Evolutionary conservation across 2,797 vertebrate genomes (phyloP).

Genomic region (Potorous gilbertii): DNA sequence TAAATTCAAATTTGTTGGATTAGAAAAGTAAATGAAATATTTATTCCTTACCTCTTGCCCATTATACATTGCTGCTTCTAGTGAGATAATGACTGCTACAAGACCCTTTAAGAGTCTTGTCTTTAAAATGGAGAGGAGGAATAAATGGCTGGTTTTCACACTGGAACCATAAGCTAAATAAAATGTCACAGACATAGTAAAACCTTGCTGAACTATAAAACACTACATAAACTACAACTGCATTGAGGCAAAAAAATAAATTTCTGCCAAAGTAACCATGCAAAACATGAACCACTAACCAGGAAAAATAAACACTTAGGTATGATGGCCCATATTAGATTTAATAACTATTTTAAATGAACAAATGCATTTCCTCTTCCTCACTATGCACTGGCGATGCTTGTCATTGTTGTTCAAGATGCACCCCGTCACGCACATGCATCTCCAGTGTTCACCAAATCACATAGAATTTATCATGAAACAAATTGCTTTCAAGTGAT

Average conservation of each 20-base stretch:
- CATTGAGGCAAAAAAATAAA: neutral
- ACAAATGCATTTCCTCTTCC: neutral
- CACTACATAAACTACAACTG: neutral
- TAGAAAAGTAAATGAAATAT: neutral
- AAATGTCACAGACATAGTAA: neutral
- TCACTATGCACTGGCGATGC: neutral
- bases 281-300: neutral
- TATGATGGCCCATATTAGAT: neutral
- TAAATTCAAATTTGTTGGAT: neutral
- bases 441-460: neutral
- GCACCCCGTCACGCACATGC: neutral
- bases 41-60: neutral
- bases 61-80: neutral
- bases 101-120: neutral
- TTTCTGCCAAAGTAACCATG: neutral
- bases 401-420: neutral
- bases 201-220: neutral
- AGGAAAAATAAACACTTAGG: neutral
- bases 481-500: neutral
- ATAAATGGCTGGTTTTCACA: neutral
- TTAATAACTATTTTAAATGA: neutral
- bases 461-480: conserved; percentile 8
- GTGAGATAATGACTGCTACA: neutral
- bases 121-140: neutral
- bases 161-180: neutral